Evolutionary conservation across 2,113 vertebrate genomes (phyloP), one percentile per base, ranked within the genome.

Genomic region (Sardina pilchardus): DNA sequence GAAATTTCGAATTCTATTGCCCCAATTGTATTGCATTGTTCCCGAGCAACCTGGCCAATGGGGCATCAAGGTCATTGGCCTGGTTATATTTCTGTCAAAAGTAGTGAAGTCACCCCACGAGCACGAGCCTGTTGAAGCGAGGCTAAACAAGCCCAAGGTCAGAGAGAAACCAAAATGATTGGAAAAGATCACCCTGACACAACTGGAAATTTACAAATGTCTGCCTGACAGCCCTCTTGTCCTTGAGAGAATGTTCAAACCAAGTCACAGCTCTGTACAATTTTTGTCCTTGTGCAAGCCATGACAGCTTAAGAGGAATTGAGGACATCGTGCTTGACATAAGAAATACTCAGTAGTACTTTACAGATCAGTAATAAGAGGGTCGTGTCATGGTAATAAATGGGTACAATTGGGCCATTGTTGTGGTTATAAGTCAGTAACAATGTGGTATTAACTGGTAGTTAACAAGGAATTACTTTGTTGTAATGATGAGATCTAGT

Each of bases 51-150:
- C 36, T 1, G 39, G 30, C 71, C 30, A 6, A 36, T 78, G 34
- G 71, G 30, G 30, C 34, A 34, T 34, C 14, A 36, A 78, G 71
- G 71, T 78, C 71, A 78, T 17, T 78, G 63, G 14, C 71, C 71
- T 17, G 2, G 71, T 36, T 78, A 78, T 78, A 78, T 78, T 36
- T 78, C 71, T 78, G 71, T 78, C 71, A 36, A 78, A 78, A 78
- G 26, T 16, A 36, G 71, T 36, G 71, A 34, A 78, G 71, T 78
- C 71, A 36, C 34, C 63, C 63, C 26, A 67, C n/a, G 2, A 26
- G 63, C 7, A 67, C 21, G 30, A 10, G 63, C n/a, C 63, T 67
- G 63, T 67, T 67, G n/a, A 14, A 67, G 63, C 30, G 26, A 67
- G 26, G 63, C n/a, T 26, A 26, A 67, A 26, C 10, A 26, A 26